Base-by-base conservation (phyloP, 1,140 invertebrate species). In the Venturia canescens region DNA sequence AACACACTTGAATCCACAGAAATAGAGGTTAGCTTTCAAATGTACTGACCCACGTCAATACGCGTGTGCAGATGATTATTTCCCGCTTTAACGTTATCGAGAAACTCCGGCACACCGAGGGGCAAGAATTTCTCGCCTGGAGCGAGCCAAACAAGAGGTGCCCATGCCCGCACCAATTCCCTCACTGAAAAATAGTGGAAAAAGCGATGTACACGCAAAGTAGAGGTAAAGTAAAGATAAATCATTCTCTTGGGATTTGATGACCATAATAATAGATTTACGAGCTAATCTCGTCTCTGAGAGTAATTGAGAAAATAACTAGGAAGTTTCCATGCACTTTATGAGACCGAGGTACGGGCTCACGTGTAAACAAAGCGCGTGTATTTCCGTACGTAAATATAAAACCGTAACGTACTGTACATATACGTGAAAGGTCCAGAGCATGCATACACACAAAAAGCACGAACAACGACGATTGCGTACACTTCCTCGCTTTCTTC, bases 121-220 rank as follows among this genome's bases (percentile, higher is more conserved):
- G 94, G 94, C 85, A 94, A 90, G 80, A 94, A 95, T 88, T 92
- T 92, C 88, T 95, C 94, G 70, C 93, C 93, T 9, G 94, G 94
- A 69, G 94, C 93, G 38, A 95, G 88, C 93, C 93, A 94, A 29
- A 95, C 92, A n/a, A 95, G 87, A 6, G 94, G 94, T 2, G 94
- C 93, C 94, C 94, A 95, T 86, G 92, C 89, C 77, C 86, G 90
- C 72, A 93, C 91, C 21, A 94, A 80, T 63, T 84, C 87, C 83
- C 90, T 92, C 74, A 93, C 93, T 93, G 86, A n/a, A 88, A 80
- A 82, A 29, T 29, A 76, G 29, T 34, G 15, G 1, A 67, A 50
- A 63, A 50, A 50, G 15, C 31, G 31, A 34, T 34, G 7, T 34
- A 34, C 31, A 34, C 31, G 31, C 31, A 50, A 50, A 50, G 18